A percentile compares a stretch with the other conserved stretches of the same genome.
Evolutionary conservation across 92 coral and sea anemone species (phyloP).

Genomic region (Phenganax subtilis): DNA sequence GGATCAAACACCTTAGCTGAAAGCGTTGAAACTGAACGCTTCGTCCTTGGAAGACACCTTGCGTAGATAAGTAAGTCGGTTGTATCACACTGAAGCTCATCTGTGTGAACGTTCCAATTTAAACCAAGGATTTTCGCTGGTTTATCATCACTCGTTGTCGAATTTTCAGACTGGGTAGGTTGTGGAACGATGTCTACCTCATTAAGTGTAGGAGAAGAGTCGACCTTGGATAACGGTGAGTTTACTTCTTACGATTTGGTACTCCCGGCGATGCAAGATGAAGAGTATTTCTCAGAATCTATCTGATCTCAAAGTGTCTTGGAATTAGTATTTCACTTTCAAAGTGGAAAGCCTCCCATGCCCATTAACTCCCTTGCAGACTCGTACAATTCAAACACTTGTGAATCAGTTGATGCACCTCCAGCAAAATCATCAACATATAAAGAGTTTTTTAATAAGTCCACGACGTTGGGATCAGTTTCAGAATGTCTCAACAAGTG

Average conservation of each 20-base stretch:
- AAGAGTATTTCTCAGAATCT: constrained; percentile 28
- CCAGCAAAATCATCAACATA: constrained; percentile 61
- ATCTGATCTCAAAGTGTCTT: constrained; percentile 39
- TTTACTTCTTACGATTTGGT: no score
- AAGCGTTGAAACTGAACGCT: constrained; percentile 28
- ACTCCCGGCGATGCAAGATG: constrained; percentile 1
- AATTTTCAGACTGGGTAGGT: neutral
- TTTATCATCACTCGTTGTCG: constrained; percentile 26
- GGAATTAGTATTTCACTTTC: constrained; percentile 60
- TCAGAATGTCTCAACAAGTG: constrained; percentile 32
- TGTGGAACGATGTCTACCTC: neutral
- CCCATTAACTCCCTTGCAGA: constrained; percentile 42
- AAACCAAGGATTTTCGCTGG: constrained; percentile 49
- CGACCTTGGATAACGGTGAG: no score
- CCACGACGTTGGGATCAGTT: constrained; percentile 32
- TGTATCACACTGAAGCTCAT: constrained; percentile 46
- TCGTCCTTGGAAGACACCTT: constrained; percentile 15
- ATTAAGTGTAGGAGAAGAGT: no score
- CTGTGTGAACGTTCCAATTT: constrained; percentile 50
- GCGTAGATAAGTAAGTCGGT: constrained; percentile 32
- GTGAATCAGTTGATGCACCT: constrained; percentile 42
- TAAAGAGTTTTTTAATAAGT: constrained; percentile 38
- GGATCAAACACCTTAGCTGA: constrained; percentile 45
- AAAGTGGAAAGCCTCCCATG: constrained; percentile 49
- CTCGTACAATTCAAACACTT: constrained; percentile 48